Percentiles rank a stretch among this genome's conserved stretches.
phyloP scores from a whole-genome alignment of 2,797 vertebrate species.

The Cryptoprocta ferox region DNA sequence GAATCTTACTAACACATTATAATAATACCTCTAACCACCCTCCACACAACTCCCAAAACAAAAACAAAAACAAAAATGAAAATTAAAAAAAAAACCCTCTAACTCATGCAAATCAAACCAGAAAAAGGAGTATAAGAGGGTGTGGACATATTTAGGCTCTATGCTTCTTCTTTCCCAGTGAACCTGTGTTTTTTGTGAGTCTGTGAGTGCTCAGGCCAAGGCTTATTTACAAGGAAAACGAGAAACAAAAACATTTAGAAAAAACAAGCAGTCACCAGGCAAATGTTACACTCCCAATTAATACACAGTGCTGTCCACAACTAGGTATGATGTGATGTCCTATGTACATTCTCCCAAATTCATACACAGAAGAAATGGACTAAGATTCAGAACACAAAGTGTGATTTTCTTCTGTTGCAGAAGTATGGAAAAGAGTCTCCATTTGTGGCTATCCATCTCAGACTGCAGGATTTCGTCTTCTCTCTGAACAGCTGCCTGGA shows the following conservation, averaged over 20 bases:
- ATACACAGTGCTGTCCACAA: not conserved
- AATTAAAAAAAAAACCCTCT: not conserved
- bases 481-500: conserved; percentile 54
- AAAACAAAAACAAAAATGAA: not conserved
- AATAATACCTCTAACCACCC: not conserved
- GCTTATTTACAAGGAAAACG: conserved; percentile 17
- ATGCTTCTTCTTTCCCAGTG: not conserved
- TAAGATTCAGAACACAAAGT: not conserved
- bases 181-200: not conserved
- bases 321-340: not conserved
- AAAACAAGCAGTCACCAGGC: not conserved
- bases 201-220: conserved; percentile 4
- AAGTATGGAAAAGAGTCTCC: conserved; percentile 18
- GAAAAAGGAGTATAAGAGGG: not conserved
- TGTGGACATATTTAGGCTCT: not conserved
- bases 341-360: not conserved
- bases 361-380: conserved; percentile 33
- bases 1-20: not conserved
- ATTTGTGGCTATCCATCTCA: not conserved
- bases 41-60: not conserved
- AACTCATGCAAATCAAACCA: conserved; percentile 58
- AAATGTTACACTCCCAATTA: conserved; percentile 39
- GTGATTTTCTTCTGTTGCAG: not conserved
- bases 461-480: conserved; percentile 31
- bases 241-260: not conserved